Percentiles rank a stretch among this genome's conserved stretches.
Conservation (phyloP, 2,797 vertebrate genomes). For the Malurus leucopterus region DNA sequence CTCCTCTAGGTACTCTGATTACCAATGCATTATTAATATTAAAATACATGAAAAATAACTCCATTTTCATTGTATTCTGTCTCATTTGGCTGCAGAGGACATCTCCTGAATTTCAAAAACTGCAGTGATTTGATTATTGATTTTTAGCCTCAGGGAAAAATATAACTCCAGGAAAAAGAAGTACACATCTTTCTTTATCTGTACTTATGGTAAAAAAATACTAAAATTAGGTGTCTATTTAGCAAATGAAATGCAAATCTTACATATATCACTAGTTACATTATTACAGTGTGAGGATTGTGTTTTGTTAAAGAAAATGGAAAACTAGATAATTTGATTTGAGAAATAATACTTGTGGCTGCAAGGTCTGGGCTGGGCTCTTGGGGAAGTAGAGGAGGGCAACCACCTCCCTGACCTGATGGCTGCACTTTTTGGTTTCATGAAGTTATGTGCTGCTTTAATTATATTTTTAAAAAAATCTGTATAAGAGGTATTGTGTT, state of each 20-base stretch:
- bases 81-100: background rate
- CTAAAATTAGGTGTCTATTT: background rate
- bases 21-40: background rate
- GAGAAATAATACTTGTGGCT: background rate
- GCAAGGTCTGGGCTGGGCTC: background rate
- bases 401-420: background rate
- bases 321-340: background rate
- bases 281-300: background rate
- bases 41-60: background rate
- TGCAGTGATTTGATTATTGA: background rate
- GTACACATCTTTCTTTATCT: background rate
- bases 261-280: accelerated
- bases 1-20: background rate
- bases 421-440: background rate
- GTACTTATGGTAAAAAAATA: background rate
- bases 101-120: background rate
- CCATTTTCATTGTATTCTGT: accelerated
- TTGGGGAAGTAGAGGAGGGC: background rate
- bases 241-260: background rate
- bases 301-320: background rate
- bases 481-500: background rate
- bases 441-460: background rate
- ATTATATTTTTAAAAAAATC: background rate
- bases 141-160: background rate
- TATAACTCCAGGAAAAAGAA: background rate